Conservation (phyloP, 2,797 vertebrate species). For the Myotis vivesi region DNA sequence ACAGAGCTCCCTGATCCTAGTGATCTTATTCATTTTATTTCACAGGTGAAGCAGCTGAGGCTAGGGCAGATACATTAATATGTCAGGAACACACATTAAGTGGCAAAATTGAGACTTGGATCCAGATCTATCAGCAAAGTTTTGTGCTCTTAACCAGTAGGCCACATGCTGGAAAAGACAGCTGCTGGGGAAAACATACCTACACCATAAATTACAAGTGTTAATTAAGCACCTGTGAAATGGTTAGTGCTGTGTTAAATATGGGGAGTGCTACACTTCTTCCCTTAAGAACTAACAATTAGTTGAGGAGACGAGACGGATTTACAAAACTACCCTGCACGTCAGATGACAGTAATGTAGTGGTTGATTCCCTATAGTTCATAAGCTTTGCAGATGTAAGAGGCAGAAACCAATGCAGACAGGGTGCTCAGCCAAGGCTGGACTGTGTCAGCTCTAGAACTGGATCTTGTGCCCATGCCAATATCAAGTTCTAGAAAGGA, state of each 20-base stretch:
- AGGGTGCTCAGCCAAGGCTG: background rate
- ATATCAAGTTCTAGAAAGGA: background rate
- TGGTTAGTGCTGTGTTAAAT: background rate
- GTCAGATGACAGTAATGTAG: background rate
- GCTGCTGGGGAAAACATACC: background rate
- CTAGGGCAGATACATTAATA: background rate
- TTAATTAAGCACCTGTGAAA: background rate
- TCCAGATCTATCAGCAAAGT: background rate
- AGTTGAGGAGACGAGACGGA: background rate
- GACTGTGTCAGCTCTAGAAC: background rate
- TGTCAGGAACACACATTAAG: background rate
- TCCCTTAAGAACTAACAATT: background rate
- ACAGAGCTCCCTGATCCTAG: background rate
- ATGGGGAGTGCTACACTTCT: background rate
- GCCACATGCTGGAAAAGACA: rapidly evolving
- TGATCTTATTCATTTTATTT: background rate
- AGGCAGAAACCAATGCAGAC: background rate
- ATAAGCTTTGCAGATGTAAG: background rate
- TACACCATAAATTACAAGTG: rapidly evolving
- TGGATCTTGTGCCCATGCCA: background rate
- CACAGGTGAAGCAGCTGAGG: background rate
- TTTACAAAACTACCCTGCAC: background rate
- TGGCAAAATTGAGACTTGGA: background rate
- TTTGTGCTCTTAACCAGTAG: background rate
- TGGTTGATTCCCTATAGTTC: background rate